Conservation (phyloP, 1,140 invertebrate genomes). For the Pogonomyrmex barbatus region DNA sequence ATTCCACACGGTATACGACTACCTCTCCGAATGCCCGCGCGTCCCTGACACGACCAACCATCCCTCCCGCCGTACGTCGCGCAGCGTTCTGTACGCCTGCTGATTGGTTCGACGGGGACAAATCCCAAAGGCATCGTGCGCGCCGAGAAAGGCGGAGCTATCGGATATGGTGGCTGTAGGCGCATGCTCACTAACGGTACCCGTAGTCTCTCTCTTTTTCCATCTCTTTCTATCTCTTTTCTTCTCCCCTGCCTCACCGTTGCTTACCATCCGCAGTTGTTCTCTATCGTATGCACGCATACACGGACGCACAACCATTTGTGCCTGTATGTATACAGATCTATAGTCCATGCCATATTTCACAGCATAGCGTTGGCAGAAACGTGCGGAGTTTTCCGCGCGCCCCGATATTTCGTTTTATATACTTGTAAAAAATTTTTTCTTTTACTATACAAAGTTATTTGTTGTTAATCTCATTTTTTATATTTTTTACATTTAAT, state of each 20-base stretch:
- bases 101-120: slow-evolving; percentile 82
- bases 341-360: slow-evolving; percentile 71
- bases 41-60: slow-evolving; percentile 3
- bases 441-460: background rate
- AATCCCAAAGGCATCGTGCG: slow-evolving; percentile 83
- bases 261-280: background rate
- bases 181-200: slow-evolving; percentile 81
- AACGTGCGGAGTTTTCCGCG: background rate
- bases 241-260: background rate
- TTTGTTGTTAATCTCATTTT: background rate
- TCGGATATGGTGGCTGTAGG: slow-evolving; percentile 66
- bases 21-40: slow-evolving; percentile 37
- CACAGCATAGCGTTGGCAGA: slow-evolving; percentile 65
- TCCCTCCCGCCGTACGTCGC: slow-evolving; percentile 61
- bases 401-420: slow-evolving; percentile 27
- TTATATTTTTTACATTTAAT: slow-evolving; percentile 4
- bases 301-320: background rate
- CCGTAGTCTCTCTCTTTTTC: slow-evolving; percentile 49
- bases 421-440: background rate
- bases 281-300: slow-evolving; percentile 19
- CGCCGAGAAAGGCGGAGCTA: slow-evolving; percentile 79
- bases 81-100: slow-evolving; percentile 14
- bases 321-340: slow-evolving; percentile 51
- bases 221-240: background rate
- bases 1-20: slow-evolving; percentile 51